Conservation (phyloP, 2,113 vertebrate species). For the Garra rufa region DNA sequence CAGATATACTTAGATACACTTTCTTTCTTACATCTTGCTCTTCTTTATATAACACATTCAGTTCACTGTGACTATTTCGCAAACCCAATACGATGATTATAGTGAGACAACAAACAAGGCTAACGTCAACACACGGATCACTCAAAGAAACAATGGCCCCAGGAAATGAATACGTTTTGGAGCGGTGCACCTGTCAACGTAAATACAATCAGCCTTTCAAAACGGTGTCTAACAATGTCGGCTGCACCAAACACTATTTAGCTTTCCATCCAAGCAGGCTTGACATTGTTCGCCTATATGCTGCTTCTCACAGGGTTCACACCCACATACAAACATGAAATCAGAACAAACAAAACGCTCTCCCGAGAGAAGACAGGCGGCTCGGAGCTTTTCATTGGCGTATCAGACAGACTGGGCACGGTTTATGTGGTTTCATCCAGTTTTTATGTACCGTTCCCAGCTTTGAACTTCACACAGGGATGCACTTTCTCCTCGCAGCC, state of each 20-base stretch:
- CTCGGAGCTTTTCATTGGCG: neutral
- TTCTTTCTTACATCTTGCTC: neutral
- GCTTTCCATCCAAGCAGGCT: slow-evolving; percentile 16
- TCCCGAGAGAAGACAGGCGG: neutral
- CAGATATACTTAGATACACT: neutral
- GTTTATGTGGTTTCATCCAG: neutral
- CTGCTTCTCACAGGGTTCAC: slow-evolving; percentile 12
- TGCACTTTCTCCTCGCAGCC: neutral
- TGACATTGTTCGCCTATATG: slow-evolving; percentile 14
- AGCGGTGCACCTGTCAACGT: neutral
- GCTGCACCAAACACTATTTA: slow-evolving; percentile 25
- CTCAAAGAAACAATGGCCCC: slow-evolving; percentile 32
- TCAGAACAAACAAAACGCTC: slow-evolving; percentile 1
- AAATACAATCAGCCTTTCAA: slow-evolving; percentile 33
- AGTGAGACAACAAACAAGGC: neutral
- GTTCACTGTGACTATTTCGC: neutral
- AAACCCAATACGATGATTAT: slow-evolving; percentile 2
- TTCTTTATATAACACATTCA: neutral
- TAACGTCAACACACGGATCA: neutral
- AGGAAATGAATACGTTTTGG: slow-evolving; percentile 25
- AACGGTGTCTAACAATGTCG: neutral
- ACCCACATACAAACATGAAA: slow-evolving; percentile 16
- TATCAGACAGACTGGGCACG: neutral
- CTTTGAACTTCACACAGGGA: slow-evolving; percentile 24
- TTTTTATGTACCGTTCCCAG: neutral